These are phyloP conservation scores for Rhea pennata DNA, from an alignment of 2,113 vertebrate genomes.

Conservation along the genomic window DNA sequence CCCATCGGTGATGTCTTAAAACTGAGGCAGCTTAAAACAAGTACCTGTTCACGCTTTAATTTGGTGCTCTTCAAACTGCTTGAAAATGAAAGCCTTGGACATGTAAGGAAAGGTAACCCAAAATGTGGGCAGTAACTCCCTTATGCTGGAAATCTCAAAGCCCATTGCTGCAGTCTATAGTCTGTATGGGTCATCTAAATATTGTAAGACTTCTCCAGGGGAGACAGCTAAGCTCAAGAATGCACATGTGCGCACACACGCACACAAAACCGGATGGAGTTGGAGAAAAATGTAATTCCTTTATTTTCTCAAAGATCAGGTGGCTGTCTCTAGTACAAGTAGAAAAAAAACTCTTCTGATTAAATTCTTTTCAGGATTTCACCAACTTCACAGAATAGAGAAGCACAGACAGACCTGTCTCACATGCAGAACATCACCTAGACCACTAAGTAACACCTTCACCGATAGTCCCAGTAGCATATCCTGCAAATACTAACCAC, in stretches of 20 bases:
- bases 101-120: neutral
- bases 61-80: neutral
- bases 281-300: neutral
- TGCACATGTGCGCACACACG: neutral
- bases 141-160: neutral
- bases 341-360: rapidly evolving
- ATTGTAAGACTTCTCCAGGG: neutral
- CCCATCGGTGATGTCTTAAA: neutral
- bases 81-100: neutral
- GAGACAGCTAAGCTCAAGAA: neutral
- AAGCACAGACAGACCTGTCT: neutral
- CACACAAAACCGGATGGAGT: neutral
- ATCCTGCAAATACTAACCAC: neutral
- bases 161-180: neutral
- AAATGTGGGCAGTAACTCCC: neutral
- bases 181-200: neutral
- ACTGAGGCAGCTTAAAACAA: neutral
- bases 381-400: neutral
- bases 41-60: neutral
- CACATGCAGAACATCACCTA: neutral
- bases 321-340: neutral
- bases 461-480: neutral
- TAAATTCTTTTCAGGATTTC: neutral
- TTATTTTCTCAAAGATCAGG: neutral
- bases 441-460: neutral